Conservation (phyloP, 1,140 invertebrate species). For the Drosophila lacertosa region DNA sequence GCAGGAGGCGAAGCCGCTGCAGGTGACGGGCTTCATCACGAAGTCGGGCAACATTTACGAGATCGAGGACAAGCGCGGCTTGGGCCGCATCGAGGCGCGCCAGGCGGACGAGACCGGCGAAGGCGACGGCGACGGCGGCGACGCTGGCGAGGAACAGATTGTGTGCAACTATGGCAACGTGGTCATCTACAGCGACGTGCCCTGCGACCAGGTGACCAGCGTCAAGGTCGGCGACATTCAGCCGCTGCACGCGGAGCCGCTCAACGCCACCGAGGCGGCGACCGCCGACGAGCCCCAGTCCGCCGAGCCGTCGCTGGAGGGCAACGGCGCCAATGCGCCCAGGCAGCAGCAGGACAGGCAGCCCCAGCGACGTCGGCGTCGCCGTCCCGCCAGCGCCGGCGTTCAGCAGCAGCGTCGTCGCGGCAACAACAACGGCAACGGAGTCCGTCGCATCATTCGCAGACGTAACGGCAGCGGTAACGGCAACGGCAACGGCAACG, state of each 20-base stretch:
- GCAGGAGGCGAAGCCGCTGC: constrained; percentile 62
- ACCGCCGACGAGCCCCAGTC: too few relatives aligned
- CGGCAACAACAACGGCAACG: neutral
- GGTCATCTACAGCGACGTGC: constrained; percentile 80
- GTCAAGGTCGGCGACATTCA: constrained; percentile 63
- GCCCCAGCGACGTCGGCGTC: constrained; percentile 33
- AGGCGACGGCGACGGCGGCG: too few relatives aligned
- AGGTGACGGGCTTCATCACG: constrained; percentile 79
- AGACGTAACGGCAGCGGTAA: constrained; percentile 5
- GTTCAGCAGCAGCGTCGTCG: constrained; percentile 25
- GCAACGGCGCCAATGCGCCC: constrained; percentile 21
- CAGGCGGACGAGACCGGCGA: constrained; percentile 44
- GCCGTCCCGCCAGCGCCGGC: constrained; percentile 8
- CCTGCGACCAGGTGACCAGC: constrained; percentile 73
- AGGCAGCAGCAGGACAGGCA: constrained; percentile 36
- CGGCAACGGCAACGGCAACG: constrained; percentile 11
- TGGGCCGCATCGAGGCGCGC: constrained; percentile 70
- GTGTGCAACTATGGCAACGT: constrained; percentile 77
- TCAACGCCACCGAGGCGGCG: too few relatives aligned
- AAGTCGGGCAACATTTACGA: constrained; percentile 76
- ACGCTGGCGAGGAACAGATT: too few relatives aligned
- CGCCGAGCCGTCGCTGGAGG: neutral
- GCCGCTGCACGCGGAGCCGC: constrained; percentile 12
- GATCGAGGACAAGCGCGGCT: constrained; percentile 66
- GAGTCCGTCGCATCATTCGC: constrained; percentile 12